Conservation (phyloP, 2,113 vertebrate species). For the Rissa tridactyla region DNA sequence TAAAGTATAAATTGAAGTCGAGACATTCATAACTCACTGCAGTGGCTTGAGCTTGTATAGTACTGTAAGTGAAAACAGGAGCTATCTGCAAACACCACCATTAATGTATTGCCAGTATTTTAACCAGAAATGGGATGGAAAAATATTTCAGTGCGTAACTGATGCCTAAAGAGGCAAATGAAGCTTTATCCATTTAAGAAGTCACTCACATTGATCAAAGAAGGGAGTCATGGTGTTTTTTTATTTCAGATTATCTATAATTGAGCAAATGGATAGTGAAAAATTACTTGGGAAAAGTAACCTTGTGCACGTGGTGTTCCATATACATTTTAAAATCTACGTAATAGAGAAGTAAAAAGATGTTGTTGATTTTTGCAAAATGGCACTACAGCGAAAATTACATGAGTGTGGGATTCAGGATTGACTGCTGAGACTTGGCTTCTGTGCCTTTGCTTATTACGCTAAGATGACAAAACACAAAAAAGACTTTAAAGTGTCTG, state of each 20-base stretch:
- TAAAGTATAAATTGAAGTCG: background rate
- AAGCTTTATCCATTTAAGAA: background rate
- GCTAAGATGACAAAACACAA: background rate
- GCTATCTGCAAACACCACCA: rapidly evolving
- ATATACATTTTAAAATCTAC: background rate
- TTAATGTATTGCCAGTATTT: background rate
- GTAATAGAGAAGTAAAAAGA: background rate
- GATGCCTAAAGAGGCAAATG: background rate
- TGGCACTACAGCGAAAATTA: background rate
- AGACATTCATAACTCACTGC: background rate
- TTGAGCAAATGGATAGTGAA: background rate
- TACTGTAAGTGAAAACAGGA: background rate
- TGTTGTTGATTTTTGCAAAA: background rate
- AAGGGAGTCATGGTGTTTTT: background rate
- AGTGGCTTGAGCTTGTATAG: background rate
- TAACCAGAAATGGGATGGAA: background rate
- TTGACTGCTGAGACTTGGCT: background rate
- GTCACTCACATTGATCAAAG: background rate
- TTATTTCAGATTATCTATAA: background rate
- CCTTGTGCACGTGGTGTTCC: background rate
- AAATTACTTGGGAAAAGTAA: background rate
- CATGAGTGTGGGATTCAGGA: background rate
- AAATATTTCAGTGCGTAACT: background rate
- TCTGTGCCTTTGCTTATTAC: background rate
- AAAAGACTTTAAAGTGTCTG: background rate